phyloP scores from a whole-genome alignment of 2,797 vertebrate species.

The Intellagama lesueurii region DNA sequence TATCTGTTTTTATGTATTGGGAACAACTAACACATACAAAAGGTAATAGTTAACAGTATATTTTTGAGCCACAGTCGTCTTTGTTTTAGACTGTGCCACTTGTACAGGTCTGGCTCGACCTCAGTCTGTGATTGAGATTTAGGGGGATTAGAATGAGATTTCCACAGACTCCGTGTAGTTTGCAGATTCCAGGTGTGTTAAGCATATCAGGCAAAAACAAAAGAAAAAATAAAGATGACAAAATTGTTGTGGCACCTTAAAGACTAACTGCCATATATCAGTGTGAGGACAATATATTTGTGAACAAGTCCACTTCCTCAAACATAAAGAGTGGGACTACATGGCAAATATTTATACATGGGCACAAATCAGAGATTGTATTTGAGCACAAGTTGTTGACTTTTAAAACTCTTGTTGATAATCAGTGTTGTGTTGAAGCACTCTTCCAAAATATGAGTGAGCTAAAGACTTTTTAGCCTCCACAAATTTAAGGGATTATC shows the following conservation, averaged over 20 bases:
- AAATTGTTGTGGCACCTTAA: too few species aligned
- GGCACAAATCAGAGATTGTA: too few species aligned
- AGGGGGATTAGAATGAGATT: not conserved
- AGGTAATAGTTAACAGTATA: not conserved
- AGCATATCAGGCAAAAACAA: too few species aligned
- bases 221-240: too few species aligned
- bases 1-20: not conserved
- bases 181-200: not conserved
- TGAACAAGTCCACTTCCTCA: too few species aligned
- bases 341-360: too few species aligned
- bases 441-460: not conserved
- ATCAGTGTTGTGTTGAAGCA: not conserved
- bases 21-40: not conserved
- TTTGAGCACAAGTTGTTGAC: too few species aligned
- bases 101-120: not conserved
- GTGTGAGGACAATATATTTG: too few species aligned
- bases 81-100: not conserved
- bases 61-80: not conserved
- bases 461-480: not conserved
- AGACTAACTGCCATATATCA: too few species aligned
- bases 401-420: too few species aligned
- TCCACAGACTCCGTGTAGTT: not conserved
- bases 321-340: too few species aligned
- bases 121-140: not conserved
- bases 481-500: not conserved